Percentiles rank a stretch among this genome's conserved stretches.
These are phyloP conservation scores for Cephus nigrinus DNA, from an alignment of 2,888 invertebrate genomes.

Conservation along the genomic window DNA sequence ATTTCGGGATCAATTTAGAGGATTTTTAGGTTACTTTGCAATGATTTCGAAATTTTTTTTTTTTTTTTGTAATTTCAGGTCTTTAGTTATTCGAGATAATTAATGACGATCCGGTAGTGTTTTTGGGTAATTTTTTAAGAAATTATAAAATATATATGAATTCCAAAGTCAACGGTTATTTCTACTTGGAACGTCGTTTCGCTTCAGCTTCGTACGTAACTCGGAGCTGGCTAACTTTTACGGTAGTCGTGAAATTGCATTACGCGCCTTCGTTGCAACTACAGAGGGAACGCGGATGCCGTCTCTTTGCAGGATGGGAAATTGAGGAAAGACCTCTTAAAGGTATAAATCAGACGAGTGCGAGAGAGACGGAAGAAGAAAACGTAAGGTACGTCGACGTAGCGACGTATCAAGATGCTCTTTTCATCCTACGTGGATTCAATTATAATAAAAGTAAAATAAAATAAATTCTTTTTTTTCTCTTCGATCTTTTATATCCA, in stretches of 20 bases:
- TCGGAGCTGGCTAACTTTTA: neutral
- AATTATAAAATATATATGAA: neutral
- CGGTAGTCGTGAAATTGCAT: neutral
- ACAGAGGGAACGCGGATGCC: neutral
- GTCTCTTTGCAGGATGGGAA: neutral
- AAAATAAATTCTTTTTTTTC: neutral
- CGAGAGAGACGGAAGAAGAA: neutral
- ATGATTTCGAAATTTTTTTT: neutral
- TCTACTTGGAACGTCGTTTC: neutral
- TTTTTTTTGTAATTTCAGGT: neutral
- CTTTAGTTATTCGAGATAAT: neutral
- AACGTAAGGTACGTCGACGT: neutral
- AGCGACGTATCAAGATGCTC: neutral
- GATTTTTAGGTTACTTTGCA: neutral
- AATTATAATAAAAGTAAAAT: neutral
- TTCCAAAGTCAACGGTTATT: neutral
- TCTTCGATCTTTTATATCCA: neutral
- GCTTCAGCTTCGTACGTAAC: neutral
- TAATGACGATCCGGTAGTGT: neutral
- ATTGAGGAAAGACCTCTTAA: neutral
- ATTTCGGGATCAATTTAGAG: neutral
- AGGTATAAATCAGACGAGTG: neutral
- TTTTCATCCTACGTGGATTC: neutral
- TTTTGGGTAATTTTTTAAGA: too few species aligned
- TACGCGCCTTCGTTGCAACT: neutral